Conservation (phyloP, 2,888 invertebrate genomes). For the Scaptodrosophila latifasciaeformis region DNA sequence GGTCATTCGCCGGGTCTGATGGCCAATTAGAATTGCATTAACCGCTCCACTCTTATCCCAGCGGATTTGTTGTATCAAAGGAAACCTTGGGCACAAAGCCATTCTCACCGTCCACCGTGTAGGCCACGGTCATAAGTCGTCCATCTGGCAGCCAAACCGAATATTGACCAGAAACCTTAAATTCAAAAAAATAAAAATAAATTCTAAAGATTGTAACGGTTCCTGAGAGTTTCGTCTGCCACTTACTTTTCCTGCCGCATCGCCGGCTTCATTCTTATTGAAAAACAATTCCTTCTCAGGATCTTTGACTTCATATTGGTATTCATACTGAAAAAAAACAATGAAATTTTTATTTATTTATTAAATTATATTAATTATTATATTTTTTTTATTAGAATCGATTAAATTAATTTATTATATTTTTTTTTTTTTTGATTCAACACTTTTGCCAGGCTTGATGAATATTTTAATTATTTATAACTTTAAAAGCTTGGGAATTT, state of each 20-base stretch:
- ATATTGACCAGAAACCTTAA: slow-evolving; percentile 81
- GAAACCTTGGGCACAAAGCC: slow-evolving; percentile 84
- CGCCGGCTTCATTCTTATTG: slow-evolving; percentile 82
- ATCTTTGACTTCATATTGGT: slow-evolving; percentile 84
- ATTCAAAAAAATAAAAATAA: too few species aligned
- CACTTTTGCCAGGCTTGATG: too few species aligned
- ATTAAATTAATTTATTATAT: slow-evolving; percentile 6
- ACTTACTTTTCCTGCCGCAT: slow-evolving; percentile 78
- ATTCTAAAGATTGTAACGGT: too few species aligned
- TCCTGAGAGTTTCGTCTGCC: too few species aligned
- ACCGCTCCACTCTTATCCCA: slow-evolving; percentile 55
- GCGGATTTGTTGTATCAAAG: slow-evolving; percentile 80
- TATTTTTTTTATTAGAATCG: neutral
- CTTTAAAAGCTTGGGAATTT: too few species aligned
- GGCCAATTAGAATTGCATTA: too few species aligned
- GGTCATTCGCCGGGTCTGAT: neutral
- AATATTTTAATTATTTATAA: too few species aligned
- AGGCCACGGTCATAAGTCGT: slow-evolving; percentile 83
- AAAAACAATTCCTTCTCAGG: slow-evolving; percentile 81
- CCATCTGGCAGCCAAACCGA: slow-evolving; percentile 83
- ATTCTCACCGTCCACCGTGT: slow-evolving; percentile 82
- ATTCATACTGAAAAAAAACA: slow-evolving; percentile 79
- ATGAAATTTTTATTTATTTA: slow-evolving; percentile 2
- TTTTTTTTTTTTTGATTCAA: too few species aligned
- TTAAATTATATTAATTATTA: too few species aligned